Evolutionary conservation across 2,888 invertebrate species (phyloP), one percentile per base, ranked within the genome.

Genomic region (Drosophila quasianomalipes): DNA sequence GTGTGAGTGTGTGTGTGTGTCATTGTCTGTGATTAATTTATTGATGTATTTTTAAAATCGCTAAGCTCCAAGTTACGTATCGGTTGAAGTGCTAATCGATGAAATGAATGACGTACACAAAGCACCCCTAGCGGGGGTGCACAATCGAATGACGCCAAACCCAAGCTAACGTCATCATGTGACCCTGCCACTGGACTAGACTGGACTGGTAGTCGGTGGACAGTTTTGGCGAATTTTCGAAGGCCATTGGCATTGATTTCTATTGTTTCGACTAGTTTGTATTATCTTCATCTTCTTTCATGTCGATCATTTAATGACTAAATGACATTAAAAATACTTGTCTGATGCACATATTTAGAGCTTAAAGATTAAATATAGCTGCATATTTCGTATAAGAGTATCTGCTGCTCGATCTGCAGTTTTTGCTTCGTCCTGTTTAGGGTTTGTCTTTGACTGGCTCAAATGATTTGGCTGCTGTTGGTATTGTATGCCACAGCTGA

Each of bases 11-110:
- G 16, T 26, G 12, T 16, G 4, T 28, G 26, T 26, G 44, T 22
- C 12, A 5, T 3, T 51, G 30, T 30, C 28, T 30, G 30, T 54
- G 33, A 19, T 39, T 26, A 39, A 28, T 58, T 16, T 58, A 41
- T 57, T 71, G 68, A 82, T 79, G 76, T 87, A 64, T 74, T 79
- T 77, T 51, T n/a, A 35, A 19, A 19, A 12, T 39, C 39, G 41
- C 41, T n/a, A 39, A 52, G 39, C 49, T 49, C 33, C n/a, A 26
- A 19, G 47, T 33, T 22, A 44, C 31, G 41, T 47, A 49, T 30
- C 39, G n/a, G 44, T 47, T 47, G 26, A 47, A 26, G 7, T 37
- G 57, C 49, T 70, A 74, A 74, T 73, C 81, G 72, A 77, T 74
- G 49, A 51, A 52, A 53, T 52, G 57, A 51, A 75, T 78, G 75